Evolutionary conservation across 2,797 vertebrate species (phyloP).

Genomic region (Gadopsis bispinosus): DNA sequence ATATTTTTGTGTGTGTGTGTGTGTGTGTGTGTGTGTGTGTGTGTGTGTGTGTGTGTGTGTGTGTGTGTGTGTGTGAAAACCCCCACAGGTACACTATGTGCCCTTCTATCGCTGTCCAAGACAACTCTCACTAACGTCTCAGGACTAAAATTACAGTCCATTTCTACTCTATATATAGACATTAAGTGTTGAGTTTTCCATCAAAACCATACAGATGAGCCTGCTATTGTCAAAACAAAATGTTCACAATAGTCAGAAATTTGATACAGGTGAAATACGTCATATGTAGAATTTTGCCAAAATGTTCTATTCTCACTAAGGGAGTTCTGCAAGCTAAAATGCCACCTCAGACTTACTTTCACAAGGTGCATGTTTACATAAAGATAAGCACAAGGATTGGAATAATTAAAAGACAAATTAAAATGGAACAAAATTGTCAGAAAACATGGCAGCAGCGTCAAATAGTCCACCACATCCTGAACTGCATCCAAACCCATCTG

Average conservation of each 20-base stretch:
- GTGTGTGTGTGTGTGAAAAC: background rate
- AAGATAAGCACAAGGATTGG: slow-evolving; percentile 8
- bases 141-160: background rate
- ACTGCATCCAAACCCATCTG: slow-evolving; percentile 55
- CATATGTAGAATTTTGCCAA: background rate
- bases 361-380: background rate
- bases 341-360: background rate
- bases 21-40: background rate
- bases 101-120: background rate
- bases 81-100: background rate
- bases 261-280: background rate
- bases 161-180: background rate
- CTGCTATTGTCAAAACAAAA: background rate
- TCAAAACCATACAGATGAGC: background rate
- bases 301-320: background rate
- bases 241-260: background rate
- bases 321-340: background rate
- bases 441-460: slow-evolving; percentile 51
- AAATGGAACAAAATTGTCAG: slow-evolving; percentile 9
- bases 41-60: too few relatives aligned
- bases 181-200: background rate
- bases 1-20: too few relatives aligned
- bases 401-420: slow-evolving; percentile 40
- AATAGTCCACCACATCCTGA: slow-evolving; percentile 53
- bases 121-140: background rate